Evolutionary conservation across 2,888 invertebrate species (phyloP), one percentile per base, ranked within the genome.

Genomic region (Caenorhabditis sinica): DNA sequence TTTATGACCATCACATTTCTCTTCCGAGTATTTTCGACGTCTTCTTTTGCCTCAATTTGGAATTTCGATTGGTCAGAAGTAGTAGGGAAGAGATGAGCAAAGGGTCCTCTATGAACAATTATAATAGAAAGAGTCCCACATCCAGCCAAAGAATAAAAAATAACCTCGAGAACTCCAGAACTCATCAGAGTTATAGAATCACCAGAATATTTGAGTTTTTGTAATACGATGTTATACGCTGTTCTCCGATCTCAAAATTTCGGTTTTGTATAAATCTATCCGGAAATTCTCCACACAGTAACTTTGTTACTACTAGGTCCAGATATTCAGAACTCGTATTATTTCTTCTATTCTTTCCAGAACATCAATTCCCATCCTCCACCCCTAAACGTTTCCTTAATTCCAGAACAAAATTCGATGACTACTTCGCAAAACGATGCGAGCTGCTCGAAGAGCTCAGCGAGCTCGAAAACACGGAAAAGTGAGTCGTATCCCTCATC

Each of bases 371-470:
- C 23, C 4, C 0, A 8, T 40, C 23, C 20, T 40, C 23, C 6
- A 61, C 23, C 1, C 40, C 15, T 56, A 2, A 30, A n/a, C 25
- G 2, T 11, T 53, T 11, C 9, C 17, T 17, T 17, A 17, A n/a
- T 30, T 30, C n/a, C 82, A 85, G 85, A 71, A 63, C 56, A 49
- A 85, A 85, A 81, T 68, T 76, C 61, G 79, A 71, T 36, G 85
- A 85, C 61, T 85, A 85, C 60, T 58, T 79, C 25, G 53, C 77
- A 40, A 82, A 85, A 53, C 82, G 86, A 30, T 69, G 74, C 61
- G 90, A 90, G 71, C 77, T 91, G 9, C 58, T 89, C 17, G 85
- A 84, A 5, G 90, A 90, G 68, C 56, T 91, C 60, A 77, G 77
- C 40, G 90, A 90, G 66, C 86, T 77, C n/a, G 75, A 83, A 49